Evolutionary conservation across 2,113 vertebrate species (phyloP).

Genomic region (Petrocephalus zakoni): DNA sequence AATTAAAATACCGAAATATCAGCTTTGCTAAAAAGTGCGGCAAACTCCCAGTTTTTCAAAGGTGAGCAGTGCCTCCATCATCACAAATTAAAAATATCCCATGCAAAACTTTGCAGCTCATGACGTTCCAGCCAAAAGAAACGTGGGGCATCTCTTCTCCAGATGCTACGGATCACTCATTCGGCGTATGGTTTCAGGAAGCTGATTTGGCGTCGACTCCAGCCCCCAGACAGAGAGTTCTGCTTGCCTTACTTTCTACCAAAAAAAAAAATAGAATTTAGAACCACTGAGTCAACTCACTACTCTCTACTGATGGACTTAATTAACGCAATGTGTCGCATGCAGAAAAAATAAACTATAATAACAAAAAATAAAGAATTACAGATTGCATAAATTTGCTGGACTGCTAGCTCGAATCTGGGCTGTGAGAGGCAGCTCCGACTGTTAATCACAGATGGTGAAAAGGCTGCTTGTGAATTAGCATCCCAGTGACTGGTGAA

Average conservation of each 20-base stretch:
- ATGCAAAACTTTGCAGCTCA: background rate
- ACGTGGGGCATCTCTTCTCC: constrained; percentile 5
- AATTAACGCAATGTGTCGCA: background rate
- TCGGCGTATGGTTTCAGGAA: background rate
- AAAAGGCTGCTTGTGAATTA: background rate
- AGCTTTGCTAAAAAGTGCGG: background rate
- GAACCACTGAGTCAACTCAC: background rate
- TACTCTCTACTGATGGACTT: too few species aligned
- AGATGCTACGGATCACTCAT: constrained; percentile 14
- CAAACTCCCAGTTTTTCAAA: background rate
- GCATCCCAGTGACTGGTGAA: background rate
- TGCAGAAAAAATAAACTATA: background rate
- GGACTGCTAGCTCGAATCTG: background rate
- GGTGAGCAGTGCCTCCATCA: background rate
- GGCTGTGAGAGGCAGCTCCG: background rate
- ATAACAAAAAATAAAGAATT: background rate
- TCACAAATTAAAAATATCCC: background rate
- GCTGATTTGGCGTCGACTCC: background rate
- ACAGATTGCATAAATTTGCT: background rate
- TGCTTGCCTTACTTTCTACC: background rate
- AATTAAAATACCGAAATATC: background rate
- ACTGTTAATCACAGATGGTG: background rate
- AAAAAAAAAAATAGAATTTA: background rate
- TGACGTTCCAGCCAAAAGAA: background rate
- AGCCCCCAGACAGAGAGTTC: background rate